Conservation (phyloP, 2,113 vertebrate genomes). For the Cercopithecus mona region DNA sequence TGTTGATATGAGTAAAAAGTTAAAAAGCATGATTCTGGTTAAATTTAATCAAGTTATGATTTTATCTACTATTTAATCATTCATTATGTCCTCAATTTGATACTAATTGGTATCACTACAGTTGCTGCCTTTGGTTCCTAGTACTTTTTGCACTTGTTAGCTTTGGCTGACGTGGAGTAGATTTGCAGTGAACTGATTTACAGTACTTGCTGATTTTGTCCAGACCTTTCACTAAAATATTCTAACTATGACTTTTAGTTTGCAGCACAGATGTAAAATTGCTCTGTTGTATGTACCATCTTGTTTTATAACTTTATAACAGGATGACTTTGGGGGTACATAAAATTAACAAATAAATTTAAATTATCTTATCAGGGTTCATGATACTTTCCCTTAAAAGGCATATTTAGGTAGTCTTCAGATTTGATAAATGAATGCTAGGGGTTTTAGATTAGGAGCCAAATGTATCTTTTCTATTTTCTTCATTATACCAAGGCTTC, state of each 20-base stretch:
- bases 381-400: neutral
- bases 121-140: neutral
- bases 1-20: neutral
- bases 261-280: neutral
- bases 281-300: neutral
- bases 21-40: neutral
- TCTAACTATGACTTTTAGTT: neutral
- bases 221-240: neutral
- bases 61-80: neutral
- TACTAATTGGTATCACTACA: neutral
- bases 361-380: neutral
- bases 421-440: constrained; percentile 34
- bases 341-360: neutral
- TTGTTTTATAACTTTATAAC: constrained; percentile 24
- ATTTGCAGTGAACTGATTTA: neutral
- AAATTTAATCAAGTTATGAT: neutral
- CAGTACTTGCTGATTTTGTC: neutral
- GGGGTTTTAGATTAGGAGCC: neutral
- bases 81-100: neutral
- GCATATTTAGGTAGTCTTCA: neutral
- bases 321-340: neutral
- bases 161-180: neutral
- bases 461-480: constrained; percentile 5
- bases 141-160: neutral
- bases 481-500: neutral